Evolutionary conservation across 1,140 invertebrate genomes (phyloP).

Genomic region (Drosophila ercepeae): DNA sequence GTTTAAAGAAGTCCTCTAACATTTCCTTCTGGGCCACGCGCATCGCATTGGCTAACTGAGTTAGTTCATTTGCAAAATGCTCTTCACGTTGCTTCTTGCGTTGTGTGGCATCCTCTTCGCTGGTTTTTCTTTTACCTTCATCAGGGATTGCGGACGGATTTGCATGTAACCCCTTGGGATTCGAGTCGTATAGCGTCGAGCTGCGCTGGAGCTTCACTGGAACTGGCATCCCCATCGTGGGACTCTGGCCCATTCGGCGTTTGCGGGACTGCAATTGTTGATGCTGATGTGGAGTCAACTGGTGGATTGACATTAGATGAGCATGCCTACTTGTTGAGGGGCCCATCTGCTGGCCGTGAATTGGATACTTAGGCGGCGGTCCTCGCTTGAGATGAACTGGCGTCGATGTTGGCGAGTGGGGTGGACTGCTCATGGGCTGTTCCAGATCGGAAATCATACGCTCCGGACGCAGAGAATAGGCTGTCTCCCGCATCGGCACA

Average conservation of each 20-base stretch:
- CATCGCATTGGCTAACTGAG: conserved; percentile 59
- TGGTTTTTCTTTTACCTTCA: conserved; percentile 15
- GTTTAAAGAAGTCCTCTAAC: conserved; percentile 66
- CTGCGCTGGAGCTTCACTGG: conserved; percentile 68
- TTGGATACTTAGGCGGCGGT: conserved; percentile 37
- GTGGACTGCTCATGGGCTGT: conserved; percentile 55
- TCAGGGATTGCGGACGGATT: background rate
- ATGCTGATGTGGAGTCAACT: conserved; percentile 35
- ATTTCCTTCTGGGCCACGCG: conserved; percentile 64
- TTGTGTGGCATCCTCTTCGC: conserved; percentile 31
- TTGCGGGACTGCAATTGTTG: conserved; percentile 43
- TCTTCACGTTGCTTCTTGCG: conserved; percentile 49
- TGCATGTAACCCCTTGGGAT: background rate
- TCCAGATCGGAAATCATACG: conserved; percentile 67
- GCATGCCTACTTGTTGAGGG: conserved; percentile 60
- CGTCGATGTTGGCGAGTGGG: conserved; percentile 49
- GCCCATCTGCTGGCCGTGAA: conserved; percentile 4
- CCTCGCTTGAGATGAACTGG: conserved; percentile 13
- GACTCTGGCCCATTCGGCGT: conserved; percentile 39
- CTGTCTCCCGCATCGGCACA: conserved; percentile 65
- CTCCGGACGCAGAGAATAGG: conserved; percentile 63
- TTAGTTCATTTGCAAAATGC: conserved; percentile 56
- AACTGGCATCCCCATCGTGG: conserved; percentile 24
- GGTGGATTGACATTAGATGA: conserved; percentile 38
- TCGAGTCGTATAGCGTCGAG: conserved; percentile 18